Evolutionary conservation across 2,797 vertebrate genomes (phyloP).

Genomic region (Sebastolobus altivelis): DNA sequence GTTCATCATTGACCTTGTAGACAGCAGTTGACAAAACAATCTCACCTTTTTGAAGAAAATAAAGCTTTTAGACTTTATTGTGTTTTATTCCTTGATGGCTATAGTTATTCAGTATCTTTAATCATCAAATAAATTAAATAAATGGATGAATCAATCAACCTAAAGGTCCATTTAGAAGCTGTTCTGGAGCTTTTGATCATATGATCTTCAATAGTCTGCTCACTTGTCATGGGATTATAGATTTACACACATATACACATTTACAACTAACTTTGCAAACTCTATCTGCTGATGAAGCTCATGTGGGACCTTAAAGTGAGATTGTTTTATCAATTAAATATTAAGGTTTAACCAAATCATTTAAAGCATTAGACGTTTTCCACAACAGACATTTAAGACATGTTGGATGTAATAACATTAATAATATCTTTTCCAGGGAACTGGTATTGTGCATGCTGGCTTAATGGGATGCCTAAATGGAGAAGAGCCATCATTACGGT

Average conservation of each 20-base stretch:
- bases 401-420: not conserved
- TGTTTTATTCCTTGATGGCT: not conserved
- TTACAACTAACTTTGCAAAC: not conserved
- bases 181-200: not conserved
- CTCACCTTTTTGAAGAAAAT: not conserved
- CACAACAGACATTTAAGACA: not conserved
- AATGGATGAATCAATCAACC: not conserved
- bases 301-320: not conserved
- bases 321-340: not conserved
- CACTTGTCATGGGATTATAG: not conserved
- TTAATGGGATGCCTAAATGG: not conserved
- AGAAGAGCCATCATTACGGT: rapidly evolving
- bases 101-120: not conserved
- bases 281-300: no score
- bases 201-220: not conserved
- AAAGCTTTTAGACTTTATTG: not conserved
- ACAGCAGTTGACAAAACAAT: not conserved
- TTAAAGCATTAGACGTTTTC: not conserved
- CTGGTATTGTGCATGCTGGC: not conserved
- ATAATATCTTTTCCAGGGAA: not conserved
- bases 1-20: not conserved
- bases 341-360: not conserved
- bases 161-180: not conserved
- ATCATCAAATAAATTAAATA: not conserved
- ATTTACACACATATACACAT: not conserved